phyloP scores from a whole-genome alignment of 2,888 invertebrate species.

The Diadromus collaris region DNA sequence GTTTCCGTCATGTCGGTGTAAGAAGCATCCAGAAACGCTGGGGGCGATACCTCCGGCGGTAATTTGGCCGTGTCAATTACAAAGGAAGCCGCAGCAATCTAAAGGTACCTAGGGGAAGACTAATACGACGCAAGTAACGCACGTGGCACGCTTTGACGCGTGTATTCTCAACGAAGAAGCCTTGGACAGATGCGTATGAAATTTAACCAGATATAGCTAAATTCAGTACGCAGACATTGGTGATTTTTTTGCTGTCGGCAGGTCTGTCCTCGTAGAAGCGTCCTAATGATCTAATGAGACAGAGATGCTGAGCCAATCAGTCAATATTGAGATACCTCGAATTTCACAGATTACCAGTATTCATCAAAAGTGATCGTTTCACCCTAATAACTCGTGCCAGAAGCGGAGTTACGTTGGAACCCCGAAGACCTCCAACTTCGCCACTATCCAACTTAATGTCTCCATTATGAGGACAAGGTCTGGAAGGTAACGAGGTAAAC shows the following conservation, averaged over 20 bases:
- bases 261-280: neutral
- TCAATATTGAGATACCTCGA: too few relatives aligned
- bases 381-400: neutral
- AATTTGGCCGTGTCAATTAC: conserved; percentile 24
- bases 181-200: conserved; percentile 1
- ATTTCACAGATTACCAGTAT: neutral
- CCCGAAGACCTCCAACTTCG: neutral
- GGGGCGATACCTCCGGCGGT: neutral
- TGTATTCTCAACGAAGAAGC: neutral
- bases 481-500: neutral
- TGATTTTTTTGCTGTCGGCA: neutral
- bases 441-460: neutral
- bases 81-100: conserved; percentile 19
- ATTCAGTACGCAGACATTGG: neutral
- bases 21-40: conserved; percentile 4
- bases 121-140: neutral
- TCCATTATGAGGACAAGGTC: neutral
- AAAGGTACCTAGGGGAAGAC: neutral
- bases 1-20: neutral
- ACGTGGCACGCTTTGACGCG: neutral
- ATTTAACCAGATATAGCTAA: neutral
- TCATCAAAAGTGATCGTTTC: conserved; percentile 10
- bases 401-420: neutral
- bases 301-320: too few relatives aligned
- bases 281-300: neutral